phyloP scores from a whole-genome alignment of 2,888 invertebrate species.

The Stenoptilia bipunctidactyla region DNA sequence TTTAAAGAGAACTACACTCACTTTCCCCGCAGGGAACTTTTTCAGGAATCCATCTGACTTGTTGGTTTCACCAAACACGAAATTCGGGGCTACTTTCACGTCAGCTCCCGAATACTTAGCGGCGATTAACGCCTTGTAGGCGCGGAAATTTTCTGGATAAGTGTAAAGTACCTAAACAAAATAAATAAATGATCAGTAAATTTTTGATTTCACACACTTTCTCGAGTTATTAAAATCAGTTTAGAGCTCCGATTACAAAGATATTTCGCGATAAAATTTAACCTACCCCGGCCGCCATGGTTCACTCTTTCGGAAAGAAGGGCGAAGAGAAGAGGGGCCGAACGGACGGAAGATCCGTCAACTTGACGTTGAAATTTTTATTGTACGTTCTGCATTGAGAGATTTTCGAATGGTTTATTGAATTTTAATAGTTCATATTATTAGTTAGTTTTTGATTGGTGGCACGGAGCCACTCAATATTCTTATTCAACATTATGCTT shows the following conservation, averaged over 20 bases:
- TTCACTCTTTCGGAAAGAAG: constrained; percentile 59
- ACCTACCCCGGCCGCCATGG: constrained; percentile 84
- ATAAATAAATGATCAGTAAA: constrained; percentile 28
- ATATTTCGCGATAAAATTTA: constrained; percentile 37
- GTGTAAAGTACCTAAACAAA: constrained; percentile 94
- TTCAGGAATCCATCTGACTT: constrained; percentile 87
- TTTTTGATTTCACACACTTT: constrained; percentile 7
- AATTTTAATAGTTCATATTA: too few relatives aligned
- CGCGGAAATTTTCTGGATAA: constrained; percentile 98
- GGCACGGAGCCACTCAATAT: too few relatives aligned
- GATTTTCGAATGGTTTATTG: too few relatives aligned
- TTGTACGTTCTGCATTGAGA: too few relatives aligned
- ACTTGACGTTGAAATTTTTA: constrained; percentile 21
- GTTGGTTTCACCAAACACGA: constrained; percentile 95
- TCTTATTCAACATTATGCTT: too few relatives aligned
- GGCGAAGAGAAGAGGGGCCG: constrained; percentile 17
- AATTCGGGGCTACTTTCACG: constrained; percentile 85
- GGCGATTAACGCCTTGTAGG: constrained; percentile 97
- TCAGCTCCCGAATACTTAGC: constrained; percentile 95
- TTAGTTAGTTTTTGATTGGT: too few relatives aligned
- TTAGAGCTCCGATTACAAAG: constrained; percentile 30
- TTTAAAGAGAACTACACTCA: constrained; percentile 54
- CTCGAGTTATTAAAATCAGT: constrained; percentile 16
- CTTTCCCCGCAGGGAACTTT: constrained; percentile 98
- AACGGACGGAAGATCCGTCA: constrained; percentile 6